Percentiles rank a stretch among this genome's conserved stretches.
Evolutionary conservation across 2,113 vertebrate species (phyloP).

Genomic region (Eurypyga helias): DNA sequence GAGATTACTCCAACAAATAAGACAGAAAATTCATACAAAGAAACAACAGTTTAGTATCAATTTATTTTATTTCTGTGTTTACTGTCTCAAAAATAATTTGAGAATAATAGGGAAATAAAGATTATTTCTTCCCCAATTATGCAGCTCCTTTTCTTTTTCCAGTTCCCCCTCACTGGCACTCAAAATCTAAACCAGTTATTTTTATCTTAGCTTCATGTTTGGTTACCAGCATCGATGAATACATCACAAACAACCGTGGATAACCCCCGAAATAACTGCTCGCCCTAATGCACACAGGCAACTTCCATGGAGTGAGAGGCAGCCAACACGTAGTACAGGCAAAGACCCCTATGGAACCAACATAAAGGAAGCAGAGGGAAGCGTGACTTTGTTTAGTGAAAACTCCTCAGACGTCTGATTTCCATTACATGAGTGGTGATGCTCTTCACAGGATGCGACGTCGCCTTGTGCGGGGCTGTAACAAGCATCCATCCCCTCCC

Average conservation of each 20-base stretch:
- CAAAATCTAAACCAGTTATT: neutral
- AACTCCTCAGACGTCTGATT: neutral
- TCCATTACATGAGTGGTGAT: neutral
- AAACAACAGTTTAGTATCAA: neutral
- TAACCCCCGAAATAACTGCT: neutral
- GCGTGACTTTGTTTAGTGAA: neutral
- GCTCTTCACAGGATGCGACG: accelerated
- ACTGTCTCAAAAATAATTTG: slow-evolving; percentile 9
- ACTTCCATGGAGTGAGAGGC: neutral
- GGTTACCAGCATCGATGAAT: neutral
- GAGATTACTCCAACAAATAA: slow-evolving; percentile 1
- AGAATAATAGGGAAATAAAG: neutral
- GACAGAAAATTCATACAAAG: neutral
- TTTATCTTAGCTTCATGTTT: neutral
- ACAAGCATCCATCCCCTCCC: neutral
- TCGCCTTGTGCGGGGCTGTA: neutral
- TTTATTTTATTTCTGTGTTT: slow-evolving; percentile 37
- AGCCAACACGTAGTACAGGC: accelerated
- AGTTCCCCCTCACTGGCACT: neutral
- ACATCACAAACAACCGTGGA: neutral
- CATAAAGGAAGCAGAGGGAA: neutral
- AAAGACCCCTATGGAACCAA: neutral
- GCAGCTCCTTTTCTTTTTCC: neutral
- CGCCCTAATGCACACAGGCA: neutral
- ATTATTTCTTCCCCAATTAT: neutral